Conservation (phyloP, 2,113 vertebrate species). For the Sturnus vulgaris region DNA sequence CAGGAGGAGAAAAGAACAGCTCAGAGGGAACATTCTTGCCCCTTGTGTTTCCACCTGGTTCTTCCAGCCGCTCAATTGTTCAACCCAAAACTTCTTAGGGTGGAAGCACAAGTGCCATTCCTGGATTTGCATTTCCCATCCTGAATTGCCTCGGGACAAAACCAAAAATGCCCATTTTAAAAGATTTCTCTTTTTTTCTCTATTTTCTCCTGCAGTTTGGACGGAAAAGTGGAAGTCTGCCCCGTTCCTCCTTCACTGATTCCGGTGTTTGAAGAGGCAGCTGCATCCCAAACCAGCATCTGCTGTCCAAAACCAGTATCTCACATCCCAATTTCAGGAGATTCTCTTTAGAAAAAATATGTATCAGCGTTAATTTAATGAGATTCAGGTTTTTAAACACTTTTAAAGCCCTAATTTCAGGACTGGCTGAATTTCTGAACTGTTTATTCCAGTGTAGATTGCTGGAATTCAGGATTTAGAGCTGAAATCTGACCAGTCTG, state of each 20-base stretch:
- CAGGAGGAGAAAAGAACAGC: not conserved
- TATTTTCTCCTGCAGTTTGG: not conserved
- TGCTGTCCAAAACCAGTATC: not conserved
- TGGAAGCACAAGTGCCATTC: not conserved
- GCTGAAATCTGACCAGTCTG: not conserved
- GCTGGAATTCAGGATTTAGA: not conserved
- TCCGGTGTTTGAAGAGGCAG: not conserved
- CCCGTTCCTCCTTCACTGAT: accelerated
- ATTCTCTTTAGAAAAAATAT: not conserved
- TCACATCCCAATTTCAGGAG: not conserved
- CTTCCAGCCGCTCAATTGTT: not conserved
- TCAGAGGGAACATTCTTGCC: not conserved
- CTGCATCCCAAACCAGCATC: not conserved
- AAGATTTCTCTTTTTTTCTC: not conserved
- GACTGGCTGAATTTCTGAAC: not conserved
- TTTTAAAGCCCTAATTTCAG: not conserved
- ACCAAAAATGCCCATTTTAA: not conserved
- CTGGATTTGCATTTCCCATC: not conserved
- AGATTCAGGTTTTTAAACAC: not conserved
- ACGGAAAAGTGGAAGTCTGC: not conserved
- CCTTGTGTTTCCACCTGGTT: not conserved
- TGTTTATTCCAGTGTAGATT: not conserved
- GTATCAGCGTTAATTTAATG: not conserved
- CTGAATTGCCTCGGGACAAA: not conserved
- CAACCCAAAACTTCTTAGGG: not conserved